Evolutionary conservation across 64 coral and sea anemone genomes (phyloP).

Genomic region (Porites australiensis): DNA sequence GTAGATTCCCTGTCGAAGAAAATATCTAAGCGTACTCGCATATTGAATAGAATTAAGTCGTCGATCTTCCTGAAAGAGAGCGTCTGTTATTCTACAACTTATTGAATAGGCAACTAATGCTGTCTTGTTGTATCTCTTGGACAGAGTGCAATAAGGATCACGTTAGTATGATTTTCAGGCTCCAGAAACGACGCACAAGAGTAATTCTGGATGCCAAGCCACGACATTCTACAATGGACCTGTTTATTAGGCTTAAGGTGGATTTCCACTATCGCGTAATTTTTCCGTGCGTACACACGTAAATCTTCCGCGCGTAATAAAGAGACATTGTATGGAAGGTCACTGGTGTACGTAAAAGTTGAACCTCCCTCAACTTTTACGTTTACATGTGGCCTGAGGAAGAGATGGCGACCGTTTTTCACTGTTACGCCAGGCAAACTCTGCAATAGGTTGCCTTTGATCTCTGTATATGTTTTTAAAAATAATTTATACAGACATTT

Average conservation of each 20-base stretch:
- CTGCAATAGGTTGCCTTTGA: too few relatives aligned
- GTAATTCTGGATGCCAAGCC: not conserved
- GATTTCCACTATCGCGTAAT: not conserved
- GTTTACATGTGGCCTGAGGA: too few relatives aligned
- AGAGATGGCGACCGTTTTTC: too few relatives aligned
- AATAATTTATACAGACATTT: too few relatives aligned
- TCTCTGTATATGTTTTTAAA: too few relatives aligned
- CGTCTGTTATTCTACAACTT: slow-evolving; percentile 44
- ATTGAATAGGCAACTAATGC: slow-evolving; percentile 14
- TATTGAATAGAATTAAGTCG: slow-evolving; percentile 47
- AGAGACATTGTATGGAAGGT: too few relatives aligned
- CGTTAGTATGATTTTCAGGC: not conserved
- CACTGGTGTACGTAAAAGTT: too few relatives aligned
- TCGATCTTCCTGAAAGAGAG: slow-evolving; percentile 21
- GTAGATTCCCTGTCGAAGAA: slow-evolving; percentile 40
- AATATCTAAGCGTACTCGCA: slow-evolving; percentile 19
- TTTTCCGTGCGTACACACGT: too few relatives aligned
- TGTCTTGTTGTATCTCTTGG: slow-evolving; percentile 29
- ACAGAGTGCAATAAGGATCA: slow-evolving; percentile 11
- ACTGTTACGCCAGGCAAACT: too few relatives aligned
- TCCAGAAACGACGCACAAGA: slow-evolving; percentile 13
- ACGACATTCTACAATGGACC: not conserved
- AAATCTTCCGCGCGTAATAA: too few relatives aligned
- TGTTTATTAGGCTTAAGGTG: slow-evolving; percentile 33
- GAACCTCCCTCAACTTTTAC: too few relatives aligned